Evolutionary conservation across 2,797 vertebrate genomes (phyloP).

Genomic region (Gadopsis marmoratus): DNA sequence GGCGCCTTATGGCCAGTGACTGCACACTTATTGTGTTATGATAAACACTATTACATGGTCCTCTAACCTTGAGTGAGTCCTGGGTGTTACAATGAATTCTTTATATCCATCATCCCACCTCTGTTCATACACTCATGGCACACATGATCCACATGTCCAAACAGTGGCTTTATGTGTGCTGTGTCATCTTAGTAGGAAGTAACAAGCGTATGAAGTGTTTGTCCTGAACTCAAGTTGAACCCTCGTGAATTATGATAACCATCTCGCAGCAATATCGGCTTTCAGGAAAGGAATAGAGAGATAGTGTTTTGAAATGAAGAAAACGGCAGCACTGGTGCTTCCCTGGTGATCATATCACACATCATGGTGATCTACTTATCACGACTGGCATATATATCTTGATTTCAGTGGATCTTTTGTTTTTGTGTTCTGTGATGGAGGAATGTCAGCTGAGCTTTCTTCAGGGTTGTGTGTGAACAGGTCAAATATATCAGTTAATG

Average conservation of each 20-base stretch:
- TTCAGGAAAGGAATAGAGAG: slow-evolving; percentile 71
- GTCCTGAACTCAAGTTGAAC: slow-evolving; percentile 81
- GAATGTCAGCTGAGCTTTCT: slow-evolving; percentile 43
- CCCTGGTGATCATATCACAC: slow-evolving; percentile 70
- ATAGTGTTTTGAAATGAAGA: slow-evolving; percentile 73
- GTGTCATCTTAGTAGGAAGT: slow-evolving; percentile 75
- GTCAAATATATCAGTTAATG: slow-evolving; percentile 36
- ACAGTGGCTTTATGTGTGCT: slow-evolving; percentile 62
- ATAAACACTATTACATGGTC: slow-evolving; percentile 46
- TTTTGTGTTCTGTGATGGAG: slow-evolving; percentile 48
- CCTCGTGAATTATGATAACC: slow-evolving; percentile 76
- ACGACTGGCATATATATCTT: slow-evolving; percentile 42
- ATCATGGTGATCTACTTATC: slow-evolving; percentile 74
- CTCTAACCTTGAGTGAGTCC: slow-evolving; percentile 50
- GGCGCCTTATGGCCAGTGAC: slow-evolving; percentile 56
- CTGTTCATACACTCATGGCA: slow-evolving; percentile 51
- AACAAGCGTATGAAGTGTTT: slow-evolving; percentile 74
- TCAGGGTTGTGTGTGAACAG: slow-evolving; percentile 33
- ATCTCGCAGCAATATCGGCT: slow-evolving; percentile 77
- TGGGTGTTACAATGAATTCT: slow-evolving; percentile 62
- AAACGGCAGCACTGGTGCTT: slow-evolving; percentile 69
- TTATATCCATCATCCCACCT: slow-evolving; percentile 59
- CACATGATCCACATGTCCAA: slow-evolving; percentile 70
- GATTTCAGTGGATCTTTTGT: slow-evolving; percentile 69
- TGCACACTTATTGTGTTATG: slow-evolving; percentile 32